Evolutionary conservation across 2,888 invertebrate species (phyloP).

Genomic region (Ichneumon xanthorius): DNA sequence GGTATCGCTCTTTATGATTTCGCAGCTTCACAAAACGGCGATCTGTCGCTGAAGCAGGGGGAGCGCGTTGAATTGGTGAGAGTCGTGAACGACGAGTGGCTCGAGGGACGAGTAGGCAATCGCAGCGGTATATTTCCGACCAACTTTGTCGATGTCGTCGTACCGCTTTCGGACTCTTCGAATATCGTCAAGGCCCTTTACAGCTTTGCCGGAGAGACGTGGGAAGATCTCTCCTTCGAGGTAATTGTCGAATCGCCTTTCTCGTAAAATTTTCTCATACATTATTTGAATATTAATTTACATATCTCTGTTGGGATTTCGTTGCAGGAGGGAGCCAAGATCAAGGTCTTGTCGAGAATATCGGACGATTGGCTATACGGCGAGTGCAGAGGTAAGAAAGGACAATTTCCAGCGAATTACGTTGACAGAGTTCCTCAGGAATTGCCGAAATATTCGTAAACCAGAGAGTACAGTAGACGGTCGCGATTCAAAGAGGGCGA

Average conservation of each 20-base stretch:
- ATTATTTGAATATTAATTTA: not conserved
- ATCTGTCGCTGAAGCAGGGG: slow-evolving; percentile 92
- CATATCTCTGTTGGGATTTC: not conserved
- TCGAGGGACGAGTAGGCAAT: slow-evolving; percentile 90
- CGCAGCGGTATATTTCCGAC: slow-evolving; percentile 93
- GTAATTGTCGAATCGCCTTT: slow-evolving; percentile 80
- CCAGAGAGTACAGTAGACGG: not conserved
- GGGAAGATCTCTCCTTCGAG: slow-evolving; percentile 87
- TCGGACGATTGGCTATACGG: slow-evolving; percentile 93
- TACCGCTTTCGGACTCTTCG: slow-evolving; percentile 86
- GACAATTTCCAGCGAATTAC: slow-evolving; percentile 93
- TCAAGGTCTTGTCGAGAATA: slow-evolving; percentile 89
- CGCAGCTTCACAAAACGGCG: slow-evolving; percentile 90
- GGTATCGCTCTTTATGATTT: slow-evolving; percentile 93
- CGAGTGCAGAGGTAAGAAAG: slow-evolving; percentile 88
- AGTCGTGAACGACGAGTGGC: slow-evolving; percentile 92
- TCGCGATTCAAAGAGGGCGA: slow-evolving; percentile 34
- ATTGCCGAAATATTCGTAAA: slow-evolving; percentile 77
- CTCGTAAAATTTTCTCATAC: not conserved
- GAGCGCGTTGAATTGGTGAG: slow-evolving; percentile 90
- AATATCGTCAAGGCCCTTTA: slow-evolving; percentile 89
- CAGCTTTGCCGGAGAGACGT: slow-evolving; percentile 89
- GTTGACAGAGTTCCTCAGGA: slow-evolving; percentile 87
- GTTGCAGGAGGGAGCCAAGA: slow-evolving; percentile 87
- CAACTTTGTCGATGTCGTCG: slow-evolving; percentile 91